These are phyloP conservation scores for Vidua chalybeata DNA, from an alignment of 2,113 vertebrate genomes.

Conservation along the genomic window DNA sequence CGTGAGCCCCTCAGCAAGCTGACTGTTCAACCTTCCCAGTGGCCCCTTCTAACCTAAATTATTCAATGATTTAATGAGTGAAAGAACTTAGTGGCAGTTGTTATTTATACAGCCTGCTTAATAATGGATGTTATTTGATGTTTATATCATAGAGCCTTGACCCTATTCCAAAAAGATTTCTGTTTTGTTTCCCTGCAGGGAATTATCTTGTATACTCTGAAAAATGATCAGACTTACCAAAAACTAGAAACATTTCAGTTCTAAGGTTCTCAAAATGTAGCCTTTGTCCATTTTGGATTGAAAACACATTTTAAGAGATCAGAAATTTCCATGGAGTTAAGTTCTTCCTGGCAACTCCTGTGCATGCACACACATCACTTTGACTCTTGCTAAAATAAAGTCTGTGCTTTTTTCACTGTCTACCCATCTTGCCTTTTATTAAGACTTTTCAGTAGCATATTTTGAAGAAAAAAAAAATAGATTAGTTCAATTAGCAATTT, in stretches of 20 bases:
- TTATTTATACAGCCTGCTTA: background rate
- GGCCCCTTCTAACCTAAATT: background rate
- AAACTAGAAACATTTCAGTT: background rate
- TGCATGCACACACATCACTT: background rate
- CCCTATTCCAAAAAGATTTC: background rate
- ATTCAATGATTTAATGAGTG: background rate
- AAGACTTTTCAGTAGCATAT: background rate
- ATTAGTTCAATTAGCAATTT: background rate
- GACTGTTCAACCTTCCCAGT: background rate
- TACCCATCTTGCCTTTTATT: background rate
- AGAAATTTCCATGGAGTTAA: background rate
- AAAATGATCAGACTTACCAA: background rate
- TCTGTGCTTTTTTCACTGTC: background rate
- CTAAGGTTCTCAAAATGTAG: background rate
- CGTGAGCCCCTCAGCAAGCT: background rate
- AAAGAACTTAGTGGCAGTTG: background rate
- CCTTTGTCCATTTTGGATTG: background rate
- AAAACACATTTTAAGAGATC: background rate
- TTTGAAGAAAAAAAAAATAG: background rate
- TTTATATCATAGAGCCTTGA: background rate
- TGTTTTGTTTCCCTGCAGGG: background rate
- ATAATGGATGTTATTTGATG: background rate
- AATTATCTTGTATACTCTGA: background rate
- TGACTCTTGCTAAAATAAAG: background rate
- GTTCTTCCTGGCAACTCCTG: background rate